Evolutionary conservation across 1,140 invertebrate genomes (phyloP).

Genomic region (Zaprionus capensis): DNA sequence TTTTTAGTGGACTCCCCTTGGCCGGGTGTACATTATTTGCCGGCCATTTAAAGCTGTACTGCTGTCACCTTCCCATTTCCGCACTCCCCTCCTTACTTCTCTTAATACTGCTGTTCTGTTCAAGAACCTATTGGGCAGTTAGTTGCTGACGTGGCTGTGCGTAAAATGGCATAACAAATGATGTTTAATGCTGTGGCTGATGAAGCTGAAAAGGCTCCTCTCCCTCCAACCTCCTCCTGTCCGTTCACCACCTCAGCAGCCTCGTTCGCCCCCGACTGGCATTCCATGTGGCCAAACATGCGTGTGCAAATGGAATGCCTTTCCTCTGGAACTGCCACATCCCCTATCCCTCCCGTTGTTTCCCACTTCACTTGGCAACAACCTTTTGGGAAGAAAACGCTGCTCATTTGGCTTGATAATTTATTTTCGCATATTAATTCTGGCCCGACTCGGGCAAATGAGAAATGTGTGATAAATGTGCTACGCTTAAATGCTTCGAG

Average conservation of each 20-base stretch:
- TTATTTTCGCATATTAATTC: conserved; percentile 83
- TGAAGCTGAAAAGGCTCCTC: conserved; percentile 74
- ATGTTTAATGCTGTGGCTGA: conserved; percentile 71
- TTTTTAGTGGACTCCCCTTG: conserved; percentile 41
- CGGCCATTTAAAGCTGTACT: conserved; percentile 45
- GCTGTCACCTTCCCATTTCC: too few species aligned
- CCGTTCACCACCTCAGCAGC: background rate
- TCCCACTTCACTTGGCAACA: conserved; percentile 8
- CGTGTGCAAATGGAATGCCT: conserved; percentile 64
- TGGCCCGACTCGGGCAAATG: conserved; percentile 64
- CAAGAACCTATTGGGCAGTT: conserved; percentile 34
- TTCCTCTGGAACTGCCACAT: background rate
- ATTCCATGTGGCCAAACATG: conserved; percentile 61
- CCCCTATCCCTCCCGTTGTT: conserved; percentile 6
- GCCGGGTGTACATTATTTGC: conserved; percentile 59
- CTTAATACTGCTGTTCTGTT: background rate
- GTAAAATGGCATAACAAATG: conserved; percentile 63
- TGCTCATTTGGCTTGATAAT: conserved; percentile 81
- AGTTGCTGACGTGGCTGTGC: conserved; percentile 56
- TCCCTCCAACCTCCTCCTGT: background rate
- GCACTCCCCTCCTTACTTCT: background rate
- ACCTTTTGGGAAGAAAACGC: conserved; percentile 49
- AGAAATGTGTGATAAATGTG: conserved; percentile 82
- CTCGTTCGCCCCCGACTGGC: conserved; percentile 25
- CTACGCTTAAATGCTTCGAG: conserved; percentile 66